Evolutionary conservation across 2,113 vertebrate genomes (phyloP).

Genomic region (Apeltes quadracus): DNA sequence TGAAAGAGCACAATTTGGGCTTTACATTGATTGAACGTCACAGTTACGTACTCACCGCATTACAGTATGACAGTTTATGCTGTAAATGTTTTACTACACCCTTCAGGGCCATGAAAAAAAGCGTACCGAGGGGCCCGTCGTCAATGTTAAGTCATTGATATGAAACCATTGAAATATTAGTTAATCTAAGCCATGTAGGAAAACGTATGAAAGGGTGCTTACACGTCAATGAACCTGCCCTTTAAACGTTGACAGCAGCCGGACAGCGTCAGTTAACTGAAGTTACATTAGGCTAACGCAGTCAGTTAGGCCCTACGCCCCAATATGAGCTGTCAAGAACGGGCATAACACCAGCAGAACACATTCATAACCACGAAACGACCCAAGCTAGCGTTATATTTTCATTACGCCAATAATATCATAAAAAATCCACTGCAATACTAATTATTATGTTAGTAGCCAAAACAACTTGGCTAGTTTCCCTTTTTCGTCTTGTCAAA

Average conservation of each 20-base stretch:
- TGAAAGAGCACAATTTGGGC: conserved; percentile 47
- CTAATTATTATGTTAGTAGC: background rate
- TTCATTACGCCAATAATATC: background rate
- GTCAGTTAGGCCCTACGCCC: conserved; percentile 52
- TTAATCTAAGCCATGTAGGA: background rate
- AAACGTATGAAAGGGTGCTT: background rate
- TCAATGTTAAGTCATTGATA: background rate
- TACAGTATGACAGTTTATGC: background rate
- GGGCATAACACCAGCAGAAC: conserved; percentile 44
- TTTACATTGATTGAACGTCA: conserved; percentile 7
- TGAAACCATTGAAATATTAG: too few species aligned
- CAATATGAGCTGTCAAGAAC: conserved; percentile 61
- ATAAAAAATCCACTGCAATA: background rate
- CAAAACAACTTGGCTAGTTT: background rate
- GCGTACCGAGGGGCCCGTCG: too few species aligned
- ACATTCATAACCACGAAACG: background rate
- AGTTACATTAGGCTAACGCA: conserved; percentile 42
- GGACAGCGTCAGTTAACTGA: background rate
- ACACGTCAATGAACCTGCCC: background rate
- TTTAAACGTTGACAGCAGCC: conserved; percentile 33
- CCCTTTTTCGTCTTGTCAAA: conserved; percentile 20
- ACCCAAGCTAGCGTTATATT: conserved; percentile 18
- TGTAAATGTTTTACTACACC: background rate
- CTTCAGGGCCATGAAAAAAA: background rate
- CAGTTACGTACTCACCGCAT: background rate